phyloP scores from a whole-genome alignment of 2,888 invertebrate genomes.

The Lycophotia porphyrea region DNA sequence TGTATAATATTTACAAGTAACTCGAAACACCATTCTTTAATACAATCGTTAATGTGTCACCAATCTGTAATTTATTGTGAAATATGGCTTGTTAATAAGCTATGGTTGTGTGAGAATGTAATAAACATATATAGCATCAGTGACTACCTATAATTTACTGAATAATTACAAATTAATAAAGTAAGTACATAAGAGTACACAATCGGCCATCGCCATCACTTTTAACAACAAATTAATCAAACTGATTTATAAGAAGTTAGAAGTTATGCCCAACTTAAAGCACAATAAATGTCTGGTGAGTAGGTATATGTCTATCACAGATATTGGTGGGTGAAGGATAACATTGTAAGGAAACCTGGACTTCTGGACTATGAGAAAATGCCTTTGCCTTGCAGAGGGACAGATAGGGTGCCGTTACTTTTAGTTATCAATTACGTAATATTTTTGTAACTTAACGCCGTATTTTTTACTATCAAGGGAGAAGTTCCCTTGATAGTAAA shows the following conservation, averaged over 20 bases:
- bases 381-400: too few relatives aligned
- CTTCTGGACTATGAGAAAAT: not conserved
- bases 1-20: not conserved
- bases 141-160: not conserved
- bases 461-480: not conserved
- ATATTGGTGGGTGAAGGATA: not conserved
- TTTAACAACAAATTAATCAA: not conserved
- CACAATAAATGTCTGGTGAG: not conserved
- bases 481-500: too few relatives aligned
- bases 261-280: not conserved
- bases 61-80: slow-evolving; percentile 29
- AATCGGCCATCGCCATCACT: not conserved
- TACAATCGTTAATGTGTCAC: slow-evolving; percentile 24
- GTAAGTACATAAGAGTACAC: not conserved
- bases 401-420: not conserved
- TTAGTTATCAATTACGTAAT: not conserved
- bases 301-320: not conserved
- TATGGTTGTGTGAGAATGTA: not conserved
- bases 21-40: slow-evolving; percentile 26
- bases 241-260: too few relatives aligned
- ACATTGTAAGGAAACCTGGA: not conserved
- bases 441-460: not conserved
- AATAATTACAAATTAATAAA: not conserved
- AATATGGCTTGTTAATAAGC: slow-evolving; percentile 37
- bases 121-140: not conserved